Conservation (phyloP, 2,113 vertebrate species). For the Columba janthina region DNA sequence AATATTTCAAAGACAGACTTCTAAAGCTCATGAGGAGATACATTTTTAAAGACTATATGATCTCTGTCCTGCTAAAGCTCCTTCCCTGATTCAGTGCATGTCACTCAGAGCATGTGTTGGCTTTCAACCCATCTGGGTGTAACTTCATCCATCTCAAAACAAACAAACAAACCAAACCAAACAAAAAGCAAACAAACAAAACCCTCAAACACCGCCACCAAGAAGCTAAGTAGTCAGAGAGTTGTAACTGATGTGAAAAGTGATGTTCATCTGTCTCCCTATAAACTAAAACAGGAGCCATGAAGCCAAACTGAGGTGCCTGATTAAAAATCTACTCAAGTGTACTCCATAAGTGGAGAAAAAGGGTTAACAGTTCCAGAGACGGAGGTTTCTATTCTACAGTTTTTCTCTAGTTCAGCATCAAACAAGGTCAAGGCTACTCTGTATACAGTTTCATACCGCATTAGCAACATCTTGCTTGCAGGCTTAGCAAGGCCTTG, state of each 20-base stretch:
- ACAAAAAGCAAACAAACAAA: too few species aligned
- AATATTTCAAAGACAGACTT: background rate
- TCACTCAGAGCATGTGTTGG: background rate
- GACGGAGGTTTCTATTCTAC: background rate
- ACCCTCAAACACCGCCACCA: too few species aligned
- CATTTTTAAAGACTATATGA: background rate
- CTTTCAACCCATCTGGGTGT: background rate
- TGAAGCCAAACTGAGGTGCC: background rate
- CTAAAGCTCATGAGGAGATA: background rate
- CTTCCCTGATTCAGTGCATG: background rate
- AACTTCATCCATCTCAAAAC: background rate
- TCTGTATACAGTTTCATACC: background rate
- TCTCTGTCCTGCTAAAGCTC: background rate
- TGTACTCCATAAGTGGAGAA: background rate
- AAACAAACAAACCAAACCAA: background rate
- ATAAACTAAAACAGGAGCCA: background rate
- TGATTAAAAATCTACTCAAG: background rate
- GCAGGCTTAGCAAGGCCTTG: background rate
- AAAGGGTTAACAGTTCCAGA: background rate
- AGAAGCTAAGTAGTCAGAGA: background rate
- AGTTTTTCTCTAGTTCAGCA: background rate
- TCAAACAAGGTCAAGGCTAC: background rate
- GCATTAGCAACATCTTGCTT: conserved; percentile 4
- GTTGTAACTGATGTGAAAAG: background rate
- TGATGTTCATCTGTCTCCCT: background rate